Evolutionary conservation across 2,797 vertebrate genomes (phyloP), one percentile per base, ranked within the genome.

Genomic region (Prunella strophiata): DNA sequence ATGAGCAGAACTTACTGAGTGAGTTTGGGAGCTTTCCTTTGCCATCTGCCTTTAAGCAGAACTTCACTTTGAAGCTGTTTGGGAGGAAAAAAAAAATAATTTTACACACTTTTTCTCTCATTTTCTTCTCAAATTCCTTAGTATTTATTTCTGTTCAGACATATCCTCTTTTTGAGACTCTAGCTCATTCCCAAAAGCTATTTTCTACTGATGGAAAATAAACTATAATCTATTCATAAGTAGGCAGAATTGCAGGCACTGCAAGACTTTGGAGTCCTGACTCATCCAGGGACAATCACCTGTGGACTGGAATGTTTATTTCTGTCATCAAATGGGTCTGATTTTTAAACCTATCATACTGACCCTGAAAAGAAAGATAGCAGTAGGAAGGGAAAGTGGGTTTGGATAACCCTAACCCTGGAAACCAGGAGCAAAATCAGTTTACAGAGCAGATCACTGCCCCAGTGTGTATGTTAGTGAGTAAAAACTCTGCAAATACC

Each of bases 51-150:
- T 98, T 98, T 85, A 99, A 97, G 94, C 99, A 99, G 97, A 99
- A 99, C 85, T 98, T 99, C 15, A 99, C 98, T 91, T 97, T 98
- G 94, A 99, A 99, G 94, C 99, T 99, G 97, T 58, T 96, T 80
- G 45, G 77, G 62, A 87, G 15, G 76, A 84, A 86, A 91, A n/a
- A 58, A 61, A 82, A 34, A 43, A 25, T 4, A 45, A 47, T 61
- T 75, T 88, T 62, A 48, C 11, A 32, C 9, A 26, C 1, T 50
- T 80, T 50, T 52, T 48, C 26, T 55, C 45, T 38, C 4, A 17
- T 71, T 80, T 83, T 40, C 42, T 78, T 68, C 57, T 58, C 17
- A 47, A 77, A 20, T 34, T 47, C n/a, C 51, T 78, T 14, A 61
- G 5, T 43, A 11, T 22, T 84, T 76, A 40, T 48, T 71, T 75